Evolutionary conservation across 1,140 invertebrate species (phyloP), one percentile per base, ranked within the genome.

Genomic region (Scaptomyza pallida): DNA sequence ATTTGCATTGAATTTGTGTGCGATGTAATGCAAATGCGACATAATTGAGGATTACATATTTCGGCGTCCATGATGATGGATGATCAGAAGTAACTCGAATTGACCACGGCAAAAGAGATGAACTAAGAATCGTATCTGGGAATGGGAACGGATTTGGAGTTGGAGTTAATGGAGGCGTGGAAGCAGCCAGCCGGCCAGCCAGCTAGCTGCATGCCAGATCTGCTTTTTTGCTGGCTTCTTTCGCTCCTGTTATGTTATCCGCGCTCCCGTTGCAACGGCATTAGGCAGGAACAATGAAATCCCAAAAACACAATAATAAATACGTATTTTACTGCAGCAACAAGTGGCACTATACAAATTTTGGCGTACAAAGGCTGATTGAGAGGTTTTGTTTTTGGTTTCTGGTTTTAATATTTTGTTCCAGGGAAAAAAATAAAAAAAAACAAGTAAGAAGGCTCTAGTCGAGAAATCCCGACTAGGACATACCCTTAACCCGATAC

Each of bases 1-100:
- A 91, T 90, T 76, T 82, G 83, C 65, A 73, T 69, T 19, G 64
- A 72, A 33, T 77, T 80, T 51, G 75, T 72, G 61, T 85, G 88
- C 59, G 89, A 74, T 59, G 75, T 79, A 45, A 91, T 89, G 81
- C 89, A 91, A 59, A 90, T 91, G 75, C 88, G 88, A 72, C 90
- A 91, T 47, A 90, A 67, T 71, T 82, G 82, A 10, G 74, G 55
- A 80, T 72, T 76, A 43, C 74, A 80, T 48, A 75, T 60, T 57
- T 75, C 72, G 48, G 69, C 48, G 56, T 85, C 81, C 75, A 82
- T 82, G 33, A 82, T 82, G 33, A 54, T 75, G 70, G 23, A 33
- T 35, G 48, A 52, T 44, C 2, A 47, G 43, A 30, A 40, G 8
- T 10, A 16, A 47, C 13, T 8, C 5, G 8, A 48, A 30, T 12